Percentiles rank a stretch among this genome's conserved stretches.
These are phyloP conservation scores for Alfaro cultratus DNA, from an alignment of 2,797 vertebrate species.

Conservation along the genomic window DNA sequence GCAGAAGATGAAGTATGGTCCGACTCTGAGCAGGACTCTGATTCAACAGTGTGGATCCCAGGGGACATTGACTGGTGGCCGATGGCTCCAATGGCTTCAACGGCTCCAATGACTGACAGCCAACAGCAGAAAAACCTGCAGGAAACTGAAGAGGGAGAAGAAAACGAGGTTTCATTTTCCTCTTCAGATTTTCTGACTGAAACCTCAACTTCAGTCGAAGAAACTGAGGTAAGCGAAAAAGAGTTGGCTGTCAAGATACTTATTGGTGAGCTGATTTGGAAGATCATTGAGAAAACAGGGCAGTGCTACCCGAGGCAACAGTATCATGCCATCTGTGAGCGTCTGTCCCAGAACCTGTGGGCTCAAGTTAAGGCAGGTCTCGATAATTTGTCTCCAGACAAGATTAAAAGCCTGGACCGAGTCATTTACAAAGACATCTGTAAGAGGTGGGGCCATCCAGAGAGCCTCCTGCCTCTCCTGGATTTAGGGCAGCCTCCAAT, in stretches of 20 bases:
- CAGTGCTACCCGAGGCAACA: background rate
- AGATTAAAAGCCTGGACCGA: background rate
- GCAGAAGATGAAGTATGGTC: background rate
- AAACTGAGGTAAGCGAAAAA: too few species aligned
- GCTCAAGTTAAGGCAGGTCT: background rate
- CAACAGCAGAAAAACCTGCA: background rate
- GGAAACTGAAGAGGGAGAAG: background rate
- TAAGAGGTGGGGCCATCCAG: background rate
- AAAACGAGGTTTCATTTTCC: background rate
- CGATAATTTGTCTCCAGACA: background rate
- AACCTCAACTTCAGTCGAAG: too few species aligned
- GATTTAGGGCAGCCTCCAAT: background rate
- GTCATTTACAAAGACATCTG: background rate
- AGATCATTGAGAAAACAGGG: background rate
- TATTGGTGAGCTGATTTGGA: background rate
- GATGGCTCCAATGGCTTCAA: too few species aligned
- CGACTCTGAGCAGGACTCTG: background rate
- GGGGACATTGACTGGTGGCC: background rate
- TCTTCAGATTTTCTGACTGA: too few species aligned
- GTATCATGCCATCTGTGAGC: background rate
- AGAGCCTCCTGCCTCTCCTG: background rate
- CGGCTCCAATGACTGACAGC: background rate
- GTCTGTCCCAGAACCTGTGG: background rate
- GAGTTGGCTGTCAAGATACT: background rate
- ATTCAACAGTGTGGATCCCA: background rate